phyloP scores from a whole-genome alignment of 2,888 invertebrate genomes.

The Minunthozetes semirufus region DNA sequence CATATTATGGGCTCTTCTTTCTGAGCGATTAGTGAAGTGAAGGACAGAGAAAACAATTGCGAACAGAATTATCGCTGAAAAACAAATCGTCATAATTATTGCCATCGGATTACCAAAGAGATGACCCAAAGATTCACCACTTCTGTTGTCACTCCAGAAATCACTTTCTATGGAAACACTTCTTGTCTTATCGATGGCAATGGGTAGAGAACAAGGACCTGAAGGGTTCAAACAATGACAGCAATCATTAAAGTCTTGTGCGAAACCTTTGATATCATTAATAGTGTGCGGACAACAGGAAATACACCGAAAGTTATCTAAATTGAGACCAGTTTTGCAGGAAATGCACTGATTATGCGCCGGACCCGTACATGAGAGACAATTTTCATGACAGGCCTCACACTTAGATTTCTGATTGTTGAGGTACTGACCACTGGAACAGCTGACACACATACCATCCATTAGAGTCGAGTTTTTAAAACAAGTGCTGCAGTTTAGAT shows the following conservation, averaged over 20 bases:
- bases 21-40: constrained; percentile 28
- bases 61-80: constrained; percentile 38
- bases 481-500: constrained; percentile 61
- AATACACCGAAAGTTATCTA: constrained; percentile 39
- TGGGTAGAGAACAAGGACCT: constrained; percentile 24
- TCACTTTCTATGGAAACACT: constrained; percentile 15
- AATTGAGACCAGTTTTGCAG: constrained; percentile 28
- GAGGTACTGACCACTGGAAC: constrained; percentile 51
- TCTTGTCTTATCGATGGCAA: constrained; percentile 32
- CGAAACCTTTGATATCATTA: constrained; percentile 34
- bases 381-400: constrained; percentile 40
- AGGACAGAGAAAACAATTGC: constrained; percentile 38
- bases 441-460: constrained; percentile 67
- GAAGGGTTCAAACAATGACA: constrained; percentile 37
- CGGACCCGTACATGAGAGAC: constrained; percentile 41
- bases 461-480: constrained; percentile 62
- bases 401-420: constrained; percentile 38
- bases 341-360: constrained; percentile 33
- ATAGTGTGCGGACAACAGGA: constrained; percentile 31
- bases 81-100: constrained; percentile 37
- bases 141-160: neutral
- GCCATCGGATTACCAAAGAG: constrained; percentile 37
- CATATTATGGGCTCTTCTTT: neutral
- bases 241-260: constrained; percentile 37
- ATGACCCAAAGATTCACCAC: constrained; percentile 26